phyloP scores from a whole-genome alignment of 2,797 vertebrate species.

The Glyptemys insculpta region DNA sequence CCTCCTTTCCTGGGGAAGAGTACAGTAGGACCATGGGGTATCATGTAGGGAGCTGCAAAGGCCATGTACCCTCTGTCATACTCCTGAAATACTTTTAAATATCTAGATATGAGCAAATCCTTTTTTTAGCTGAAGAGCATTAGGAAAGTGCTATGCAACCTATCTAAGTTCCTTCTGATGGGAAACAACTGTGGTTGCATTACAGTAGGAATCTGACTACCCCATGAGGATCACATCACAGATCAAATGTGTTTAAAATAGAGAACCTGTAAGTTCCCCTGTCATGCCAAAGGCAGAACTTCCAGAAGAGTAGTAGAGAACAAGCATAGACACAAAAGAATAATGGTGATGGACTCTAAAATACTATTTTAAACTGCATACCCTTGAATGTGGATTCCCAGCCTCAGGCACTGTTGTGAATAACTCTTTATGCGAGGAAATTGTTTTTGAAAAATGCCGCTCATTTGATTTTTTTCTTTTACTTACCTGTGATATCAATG shows the following conservation, averaged over 20 bases:
- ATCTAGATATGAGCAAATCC: background rate
- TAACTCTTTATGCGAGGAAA: slow-evolving; percentile 30
- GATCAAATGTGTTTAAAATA: slow-evolving; percentile 19
- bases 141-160: background rate
- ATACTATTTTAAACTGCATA: slow-evolving; percentile 18
- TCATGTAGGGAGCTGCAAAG: too few species aligned
- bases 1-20: too few species aligned
- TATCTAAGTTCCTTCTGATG: background rate
- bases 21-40: too few species aligned
- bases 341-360: slow-evolving; percentile 42
- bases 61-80: background rate
- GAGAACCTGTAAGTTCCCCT: background rate
- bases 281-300: background rate
- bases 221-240: slow-evolving; percentile 17
- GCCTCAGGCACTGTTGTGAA: slow-evolving; percentile 48
- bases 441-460: slow-evolving; percentile 57
- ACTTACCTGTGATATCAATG: slow-evolving; percentile 12
- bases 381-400: slow-evolving; percentile 1
- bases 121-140: background rate
- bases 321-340: background rate
- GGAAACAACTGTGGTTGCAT: background rate
- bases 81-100: background rate
- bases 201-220: slow-evolving; percentile 41
- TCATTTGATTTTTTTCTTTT: slow-evolving; percentile 53
- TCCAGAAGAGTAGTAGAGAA: background rate